Evolutionary conservation across 1,140 invertebrate species (phyloP).

Genomic region (Brachionus angularis): DNA sequence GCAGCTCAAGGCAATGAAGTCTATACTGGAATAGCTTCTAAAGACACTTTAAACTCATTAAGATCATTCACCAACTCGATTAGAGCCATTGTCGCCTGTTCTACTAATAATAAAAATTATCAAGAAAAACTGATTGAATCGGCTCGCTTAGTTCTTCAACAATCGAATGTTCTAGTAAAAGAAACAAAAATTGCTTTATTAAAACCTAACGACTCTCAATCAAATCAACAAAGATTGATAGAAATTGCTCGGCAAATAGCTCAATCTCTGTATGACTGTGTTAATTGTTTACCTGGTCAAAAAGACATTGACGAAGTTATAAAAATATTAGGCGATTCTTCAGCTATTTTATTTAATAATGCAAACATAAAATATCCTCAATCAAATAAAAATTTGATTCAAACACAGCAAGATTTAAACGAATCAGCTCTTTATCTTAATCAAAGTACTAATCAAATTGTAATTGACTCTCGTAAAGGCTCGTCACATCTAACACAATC

Average conservation of each 20-base stretch:
- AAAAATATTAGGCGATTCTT: slow-evolving; percentile 64
- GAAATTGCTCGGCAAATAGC: slow-evolving; percentile 59
- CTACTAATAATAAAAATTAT: slow-evolving; percentile 63
- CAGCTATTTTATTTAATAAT: neutral
- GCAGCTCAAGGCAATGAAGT: slow-evolving; percentile 72
- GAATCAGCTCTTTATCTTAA: slow-evolving; percentile 75
- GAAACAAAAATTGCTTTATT: slow-evolving; percentile 69
- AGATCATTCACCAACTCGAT: slow-evolving; percentile 67
- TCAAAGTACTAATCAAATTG: slow-evolving; percentile 74
- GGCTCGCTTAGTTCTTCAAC: slow-evolving; percentile 72
- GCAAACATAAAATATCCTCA: neutral
- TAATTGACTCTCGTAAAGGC: slow-evolving; percentile 64
- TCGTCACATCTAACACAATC: slow-evolving; percentile 68
- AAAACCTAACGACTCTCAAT: slow-evolving; percentile 63
- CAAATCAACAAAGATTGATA: slow-evolving; percentile 58
- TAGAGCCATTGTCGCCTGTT: slow-evolving; percentile 68
- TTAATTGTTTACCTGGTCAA: slow-evolving; percentile 80
- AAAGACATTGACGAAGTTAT: slow-evolving; percentile 80
- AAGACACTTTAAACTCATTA: slow-evolving; percentile 71
- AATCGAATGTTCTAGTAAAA: slow-evolving; percentile 71
- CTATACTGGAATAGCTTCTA: slow-evolving; percentile 70
- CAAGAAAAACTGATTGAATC: slow-evolving; percentile 59
- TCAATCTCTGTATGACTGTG: slow-evolving; percentile 61
- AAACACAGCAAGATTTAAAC: slow-evolving; percentile 78
- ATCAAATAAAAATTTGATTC: slow-evolving; percentile 54